Conservation (phyloP, 92 coral and sea anemone genomes). For the Galaxea fascicularis region DNA sequence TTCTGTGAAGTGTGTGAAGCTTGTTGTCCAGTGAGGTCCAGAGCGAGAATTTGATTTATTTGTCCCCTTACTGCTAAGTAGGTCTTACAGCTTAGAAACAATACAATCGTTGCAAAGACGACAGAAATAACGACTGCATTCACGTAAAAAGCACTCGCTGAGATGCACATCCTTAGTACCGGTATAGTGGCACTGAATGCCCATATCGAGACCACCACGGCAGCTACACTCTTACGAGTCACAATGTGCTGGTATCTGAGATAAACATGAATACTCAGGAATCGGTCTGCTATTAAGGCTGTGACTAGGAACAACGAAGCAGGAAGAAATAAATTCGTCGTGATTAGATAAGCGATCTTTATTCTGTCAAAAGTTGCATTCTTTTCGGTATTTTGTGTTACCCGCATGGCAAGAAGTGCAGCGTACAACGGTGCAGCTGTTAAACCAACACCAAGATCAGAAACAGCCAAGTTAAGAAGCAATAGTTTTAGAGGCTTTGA, state of each 20-base stretch:
- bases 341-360: background rate
- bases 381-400: background rate
- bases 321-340: background rate
- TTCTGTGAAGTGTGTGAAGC: background rate
- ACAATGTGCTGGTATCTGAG: background rate
- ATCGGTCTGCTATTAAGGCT: background rate
- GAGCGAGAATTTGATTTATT: background rate
- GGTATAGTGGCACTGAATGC: background rate
- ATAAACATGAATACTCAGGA: background rate
- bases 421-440: background rate
- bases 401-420: background rate
- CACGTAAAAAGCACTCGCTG: background rate
- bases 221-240: background rate
- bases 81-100: background rate
- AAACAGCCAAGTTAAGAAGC: background rate
- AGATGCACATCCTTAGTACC: background rate
- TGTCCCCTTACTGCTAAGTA: background rate
- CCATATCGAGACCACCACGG: background rate
- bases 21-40: background rate
- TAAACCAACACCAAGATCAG: conserved; percentile 1
- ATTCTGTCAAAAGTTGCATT: background rate
- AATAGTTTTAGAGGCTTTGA: background rate
- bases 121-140: background rate
- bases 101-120: background rate
- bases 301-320: background rate